These are phyloP conservation scores for Neelides folsomi DNA, from an alignment of 2,888 invertebrate genomes.

Conservation along the genomic window DNA sequence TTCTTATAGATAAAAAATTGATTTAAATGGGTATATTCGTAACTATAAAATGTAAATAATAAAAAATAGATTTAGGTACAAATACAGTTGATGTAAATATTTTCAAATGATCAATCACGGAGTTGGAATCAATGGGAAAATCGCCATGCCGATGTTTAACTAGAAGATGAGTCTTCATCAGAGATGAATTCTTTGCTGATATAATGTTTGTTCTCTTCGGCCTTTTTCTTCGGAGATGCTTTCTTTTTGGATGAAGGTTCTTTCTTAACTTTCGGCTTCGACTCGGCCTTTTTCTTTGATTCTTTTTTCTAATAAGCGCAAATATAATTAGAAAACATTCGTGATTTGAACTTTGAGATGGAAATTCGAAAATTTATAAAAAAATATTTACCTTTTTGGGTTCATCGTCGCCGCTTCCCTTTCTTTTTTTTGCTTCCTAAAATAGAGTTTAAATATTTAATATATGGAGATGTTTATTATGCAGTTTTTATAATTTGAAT, in stretches of 20 bases:
- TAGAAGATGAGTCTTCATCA: slow-evolving; percentile 37
- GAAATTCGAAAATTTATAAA: no score
- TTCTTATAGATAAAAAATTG: no score
- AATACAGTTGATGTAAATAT: no score
- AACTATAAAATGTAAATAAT: no score
- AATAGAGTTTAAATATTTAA: neutral
- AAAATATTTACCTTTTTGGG: no score
- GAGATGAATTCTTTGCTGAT: slow-evolving; percentile 78
- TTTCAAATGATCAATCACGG: no score
- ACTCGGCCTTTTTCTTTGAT: slow-evolving; percentile 13
- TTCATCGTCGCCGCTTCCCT: no score
- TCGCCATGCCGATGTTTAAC: no score
- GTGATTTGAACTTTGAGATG: no score
- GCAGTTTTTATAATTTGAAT: slow-evolving; percentile 11
- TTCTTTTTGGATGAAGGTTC: slow-evolving; percentile 4
- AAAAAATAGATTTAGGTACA: no score
- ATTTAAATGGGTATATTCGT: no score
- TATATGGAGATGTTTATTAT: neutral
- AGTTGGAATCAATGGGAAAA: no score
- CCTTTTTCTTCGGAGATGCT: slow-evolving; percentile 43
- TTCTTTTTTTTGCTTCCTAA: neutral
- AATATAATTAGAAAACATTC: neutral
- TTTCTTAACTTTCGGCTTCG: slow-evolving; percentile 7
- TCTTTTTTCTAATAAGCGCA: slow-evolving; percentile 1
- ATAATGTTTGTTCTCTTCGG: slow-evolving; percentile 43